Conservation (phyloP, 2,888 invertebrate species). For the Octonoba sinensis region DNA sequence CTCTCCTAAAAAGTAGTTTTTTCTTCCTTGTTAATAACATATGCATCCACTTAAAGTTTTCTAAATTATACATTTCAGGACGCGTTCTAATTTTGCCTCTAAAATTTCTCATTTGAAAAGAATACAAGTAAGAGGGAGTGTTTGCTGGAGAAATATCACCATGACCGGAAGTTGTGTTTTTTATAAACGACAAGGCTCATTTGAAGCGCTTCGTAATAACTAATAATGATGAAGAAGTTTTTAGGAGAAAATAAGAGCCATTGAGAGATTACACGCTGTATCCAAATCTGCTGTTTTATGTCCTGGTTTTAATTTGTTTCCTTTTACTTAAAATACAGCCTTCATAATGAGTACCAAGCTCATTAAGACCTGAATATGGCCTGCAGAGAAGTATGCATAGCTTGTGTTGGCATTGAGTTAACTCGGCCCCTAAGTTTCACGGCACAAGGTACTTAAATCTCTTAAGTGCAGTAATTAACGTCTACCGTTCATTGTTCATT, state of each 20-base stretch:
- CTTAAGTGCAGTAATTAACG: conserved; percentile 59
- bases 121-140: not conserved
- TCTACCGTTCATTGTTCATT: conserved; percentile 50
- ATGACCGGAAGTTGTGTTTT: conserved; percentile 17
- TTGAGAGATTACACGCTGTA: not conserved
- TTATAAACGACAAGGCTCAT: not conserved
- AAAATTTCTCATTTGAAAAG: not conserved
- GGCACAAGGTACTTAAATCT: conserved; percentile 35
- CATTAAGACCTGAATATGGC: conserved; percentile 9
- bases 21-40: conserved; percentile 51
- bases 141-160: not conserved
- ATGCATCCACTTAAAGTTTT: conserved; percentile 57
- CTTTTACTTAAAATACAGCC: conserved; percentile 28
- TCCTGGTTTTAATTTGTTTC: not conserved
- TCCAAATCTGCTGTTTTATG: too few relatives aligned
- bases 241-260: not conserved
- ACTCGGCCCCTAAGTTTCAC: conserved; percentile 14
- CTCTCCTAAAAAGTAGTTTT: conserved; percentile 19
- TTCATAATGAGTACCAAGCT: conserved; percentile 27
- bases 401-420: not conserved
- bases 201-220: not conserved
- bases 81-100: conserved; percentile 27
- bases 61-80: conserved; percentile 43
- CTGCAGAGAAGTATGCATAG: not conserved
- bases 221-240: conserved; percentile 3